Conservation (phyloP, 2,113 vertebrate species). For the Odontophorus gujanensis region DNA sequence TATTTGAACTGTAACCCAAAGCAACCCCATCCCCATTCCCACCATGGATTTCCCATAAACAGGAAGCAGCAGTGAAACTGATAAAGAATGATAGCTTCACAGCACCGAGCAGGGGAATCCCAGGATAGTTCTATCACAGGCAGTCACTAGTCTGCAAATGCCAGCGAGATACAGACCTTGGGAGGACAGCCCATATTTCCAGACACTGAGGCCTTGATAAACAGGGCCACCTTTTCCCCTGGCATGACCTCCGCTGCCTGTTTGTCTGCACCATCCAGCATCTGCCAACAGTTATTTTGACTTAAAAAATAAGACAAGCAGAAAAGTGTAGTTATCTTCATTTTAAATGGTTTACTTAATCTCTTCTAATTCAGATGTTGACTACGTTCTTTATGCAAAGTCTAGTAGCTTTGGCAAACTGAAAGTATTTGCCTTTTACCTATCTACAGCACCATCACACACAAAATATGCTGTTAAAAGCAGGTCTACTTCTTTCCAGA, state of each 20-base stretch:
- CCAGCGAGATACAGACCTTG: not conserved
- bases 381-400: not conserved
- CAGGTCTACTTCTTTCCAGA: not conserved
- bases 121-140: not conserved
- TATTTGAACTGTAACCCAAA: not conserved
- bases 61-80: conserved; percentile 21
- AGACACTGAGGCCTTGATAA: not conserved
- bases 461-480: not conserved
- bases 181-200: not conserved
- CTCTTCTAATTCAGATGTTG: not conserved
- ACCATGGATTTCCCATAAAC: not conserved
- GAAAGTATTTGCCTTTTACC: not conserved
- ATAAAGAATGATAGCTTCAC: not conserved
- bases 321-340: not conserved
- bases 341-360: not conserved
- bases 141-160: not conserved
- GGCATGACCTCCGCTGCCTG: not conserved
- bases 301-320: not conserved
- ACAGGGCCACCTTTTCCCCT: not conserved
- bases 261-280: not conserved
- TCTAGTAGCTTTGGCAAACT: not conserved
- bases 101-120: not conserved
- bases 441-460: not conserved
- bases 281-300: not conserved
- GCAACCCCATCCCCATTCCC: not conserved